Evolutionary conservation across 2,888 invertebrate species (phyloP), one percentile per base, ranked within the genome.

Genomic region (Zonitis immaculata): DNA sequence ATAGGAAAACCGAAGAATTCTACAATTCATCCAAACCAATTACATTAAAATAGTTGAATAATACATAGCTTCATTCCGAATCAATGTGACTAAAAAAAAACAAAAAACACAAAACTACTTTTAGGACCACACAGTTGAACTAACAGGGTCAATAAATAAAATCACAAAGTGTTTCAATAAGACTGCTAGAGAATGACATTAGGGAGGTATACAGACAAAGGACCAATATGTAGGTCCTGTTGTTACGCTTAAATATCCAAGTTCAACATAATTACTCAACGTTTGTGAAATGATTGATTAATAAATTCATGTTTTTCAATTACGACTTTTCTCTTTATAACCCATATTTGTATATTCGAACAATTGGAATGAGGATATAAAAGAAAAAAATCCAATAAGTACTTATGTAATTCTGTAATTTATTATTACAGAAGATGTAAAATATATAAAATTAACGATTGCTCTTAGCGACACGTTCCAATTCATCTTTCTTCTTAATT

Each of bases 401-500:
- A 47, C 52, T 56, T 61, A 52, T 52, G 56, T 56, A 35, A 44
- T 47, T 54, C 60, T 56, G 62, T 56, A 61, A 43, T 32, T 42
- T 44, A 47, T 27, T 47, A 45, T 45, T 57, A 63, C 57, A 61
- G 61, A 60, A 58, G 18, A 14, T 47, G 51, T 44, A 58, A 44
- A 63, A 61, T 56, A 62, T 54, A 63, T 61, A 66, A 65, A 68
- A 75, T 94, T 98, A 99, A 91, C 99, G 93, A 87, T 99, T 99
- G 79, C 97, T 98, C 82, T 99, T 99, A 76, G 99, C 99, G 69
- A 99, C 99, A 86, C 99, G 94, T 81, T 99, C 99, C 79, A 99
- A 84, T 82, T 99, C 99, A 78, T 99, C 99, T 81, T 99, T 99
- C 86, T 99, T 99, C 84, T 99, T 99, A 81, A 99, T 99, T 67